Evolutionary conservation across 2,797 vertebrate genomes (phyloP).

Genomic region (Prunella strophiata): DNA sequence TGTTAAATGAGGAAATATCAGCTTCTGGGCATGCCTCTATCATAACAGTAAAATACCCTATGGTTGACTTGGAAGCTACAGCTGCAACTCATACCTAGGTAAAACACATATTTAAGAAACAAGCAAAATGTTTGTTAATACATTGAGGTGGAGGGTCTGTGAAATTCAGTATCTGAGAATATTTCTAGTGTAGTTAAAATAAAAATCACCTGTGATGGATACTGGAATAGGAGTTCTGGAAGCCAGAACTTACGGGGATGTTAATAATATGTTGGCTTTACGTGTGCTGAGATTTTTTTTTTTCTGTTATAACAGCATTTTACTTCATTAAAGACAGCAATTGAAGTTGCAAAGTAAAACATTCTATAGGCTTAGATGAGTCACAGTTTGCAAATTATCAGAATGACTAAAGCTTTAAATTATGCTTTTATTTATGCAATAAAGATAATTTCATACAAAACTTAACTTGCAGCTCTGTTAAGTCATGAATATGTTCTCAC

Average conservation of each 20-base stretch:
- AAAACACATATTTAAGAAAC: neutral
- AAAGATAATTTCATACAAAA: neutral
- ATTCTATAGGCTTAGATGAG: neutral
- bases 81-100: neutral
- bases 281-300: neutral
- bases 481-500: neutral
- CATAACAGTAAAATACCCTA: neutral
- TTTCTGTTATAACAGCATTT: neutral
- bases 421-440: neutral
- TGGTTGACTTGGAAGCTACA: neutral
- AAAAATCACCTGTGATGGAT: neutral
- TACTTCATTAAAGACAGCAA: neutral
- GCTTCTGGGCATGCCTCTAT: neutral
- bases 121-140: neutral
- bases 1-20: neutral
- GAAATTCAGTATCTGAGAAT: neutral
- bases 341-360: neutral
- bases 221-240: neutral
- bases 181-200: neutral
- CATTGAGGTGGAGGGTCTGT: neutral
- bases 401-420: constrained; percentile 22
- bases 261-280: neutral
- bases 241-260: neutral
- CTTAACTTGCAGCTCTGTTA: neutral
- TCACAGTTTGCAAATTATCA: neutral